Evolutionary conservation across 2,888 invertebrate genomes (phyloP).

Genomic region (Xanthia icteritia): DNA sequence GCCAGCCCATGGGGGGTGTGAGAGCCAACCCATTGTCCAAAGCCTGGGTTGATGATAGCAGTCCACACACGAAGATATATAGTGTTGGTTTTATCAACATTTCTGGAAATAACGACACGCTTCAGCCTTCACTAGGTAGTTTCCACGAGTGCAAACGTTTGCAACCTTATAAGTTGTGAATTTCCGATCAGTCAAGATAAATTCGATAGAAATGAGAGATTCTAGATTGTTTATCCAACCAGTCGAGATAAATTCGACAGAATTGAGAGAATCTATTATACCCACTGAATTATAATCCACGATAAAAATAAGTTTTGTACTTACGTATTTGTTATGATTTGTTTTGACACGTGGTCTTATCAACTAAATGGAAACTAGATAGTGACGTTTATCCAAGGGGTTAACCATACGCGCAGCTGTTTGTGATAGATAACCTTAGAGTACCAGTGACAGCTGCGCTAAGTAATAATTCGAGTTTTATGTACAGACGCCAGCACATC

Average conservation of each 20-base stretch:
- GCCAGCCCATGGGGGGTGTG: constrained; percentile 92
- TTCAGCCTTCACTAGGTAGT: background rate
- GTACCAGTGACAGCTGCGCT: background rate
- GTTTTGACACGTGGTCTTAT: background rate
- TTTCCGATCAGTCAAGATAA: background rate
- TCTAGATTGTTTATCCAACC: no score
- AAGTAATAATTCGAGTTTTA: background rate
- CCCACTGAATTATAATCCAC: background rate
- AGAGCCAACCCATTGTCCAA: constrained; percentile 85
- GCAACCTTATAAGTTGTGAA: background rate
- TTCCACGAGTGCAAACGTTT: background rate
- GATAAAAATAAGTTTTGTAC: no score
- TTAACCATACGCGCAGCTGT: background rate
- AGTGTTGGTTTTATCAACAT: constrained; percentile 23
- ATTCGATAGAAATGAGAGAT: background rate
- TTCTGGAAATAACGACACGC: background rate
- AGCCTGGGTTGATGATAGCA: constrained; percentile 7
- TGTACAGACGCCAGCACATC: background rate
- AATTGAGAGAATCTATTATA: background rate
- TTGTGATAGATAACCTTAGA: constrained; percentile 23
- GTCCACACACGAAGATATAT: constrained; percentile 4
- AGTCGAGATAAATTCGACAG: background rate
- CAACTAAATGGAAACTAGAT: background rate
- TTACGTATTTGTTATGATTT: background rate
- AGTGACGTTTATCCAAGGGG: background rate